Conservation (phyloP, 2,113 vertebrate genomes). For the Sceloporus tristichus region DNA sequence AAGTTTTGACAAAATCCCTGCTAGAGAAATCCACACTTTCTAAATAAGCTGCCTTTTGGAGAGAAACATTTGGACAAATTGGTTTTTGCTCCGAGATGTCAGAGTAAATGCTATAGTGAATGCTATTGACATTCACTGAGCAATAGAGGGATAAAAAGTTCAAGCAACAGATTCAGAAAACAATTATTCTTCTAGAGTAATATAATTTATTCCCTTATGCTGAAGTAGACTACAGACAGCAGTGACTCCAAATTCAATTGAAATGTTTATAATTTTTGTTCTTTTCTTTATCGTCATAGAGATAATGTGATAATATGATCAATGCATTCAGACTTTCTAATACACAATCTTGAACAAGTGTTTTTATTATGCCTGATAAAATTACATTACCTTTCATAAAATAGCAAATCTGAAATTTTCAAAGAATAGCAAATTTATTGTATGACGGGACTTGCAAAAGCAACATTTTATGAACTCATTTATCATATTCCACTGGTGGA, state of each 20-base stretch:
- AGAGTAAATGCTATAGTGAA: background rate
- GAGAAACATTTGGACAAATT: background rate
- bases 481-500: background rate
- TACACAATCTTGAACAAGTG: background rate
- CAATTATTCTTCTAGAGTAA: conserved; percentile 15
- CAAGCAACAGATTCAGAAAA: conserved; percentile 38
- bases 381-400: background rate
- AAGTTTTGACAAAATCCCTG: too few relatives aligned
- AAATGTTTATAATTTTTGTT: background rate
- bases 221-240: conserved; percentile 29
- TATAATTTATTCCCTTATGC: conserved; percentile 38
- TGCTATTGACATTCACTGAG: conserved; percentile 1
- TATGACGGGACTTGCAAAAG: conserved; percentile 15
- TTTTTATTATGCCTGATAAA: background rate
- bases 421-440: background rate
- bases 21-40: background rate
- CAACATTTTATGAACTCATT: too few relatives aligned
- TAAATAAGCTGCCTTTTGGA: background rate
- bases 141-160: background rate
- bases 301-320: conserved; percentile 5
- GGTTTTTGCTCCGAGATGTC: conserved; percentile 1
- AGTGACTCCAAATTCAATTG: conserved; percentile 22
- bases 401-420: conserved; percentile 6
- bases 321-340: conserved; percentile 25
- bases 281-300: background rate